Evolutionary conservation across 2,113 vertebrate species (phyloP), one percentile per base, ranked within the genome.

Genomic region (Aptenodytes forsteri): DNA sequence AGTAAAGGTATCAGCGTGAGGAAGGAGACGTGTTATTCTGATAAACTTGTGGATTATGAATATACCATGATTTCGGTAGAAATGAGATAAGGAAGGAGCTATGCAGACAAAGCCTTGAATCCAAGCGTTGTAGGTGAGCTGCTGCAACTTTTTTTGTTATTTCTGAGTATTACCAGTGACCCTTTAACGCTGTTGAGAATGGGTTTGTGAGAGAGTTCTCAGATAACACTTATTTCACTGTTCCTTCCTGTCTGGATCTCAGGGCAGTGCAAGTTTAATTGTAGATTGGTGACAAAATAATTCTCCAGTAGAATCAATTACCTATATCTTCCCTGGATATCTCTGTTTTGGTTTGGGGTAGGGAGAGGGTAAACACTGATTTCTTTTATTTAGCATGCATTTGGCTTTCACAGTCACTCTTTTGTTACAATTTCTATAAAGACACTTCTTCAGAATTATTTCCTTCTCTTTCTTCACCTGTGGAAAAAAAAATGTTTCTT

Each of bases 281-380:
- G 89, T 46, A 75, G 71, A 67, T 47, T 40, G 86, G 87, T 96
- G 87, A 78, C 87, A 94, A 81, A 92, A 79, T 88, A 94, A 83
- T 92, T 84, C 76, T 52, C 76, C 58, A 34, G 36, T 29, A 29
- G 49, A 93, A 73, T 76, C 87, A 67, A 46, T 50, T 93, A 34
- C 66, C 44, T 83, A 0, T 88, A 46, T 90, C 92, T 88, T 93
- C 34, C 49, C n/a, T 81, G n/a, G 52, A 5, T 91, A 34, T 67
- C 54, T 95, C 49, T 85, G 55, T 1, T 85, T 76, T 44, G 67
- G 8, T 47, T 40, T 87, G 21, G 46, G 13, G 34, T 23, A 26
- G 52, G 40, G n/a, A 80, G 61, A 76, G 50, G 73, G 36, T 52
- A 71, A 73, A 81, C 58, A 73, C 79, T 52, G 79, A 32, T 44